Base-by-base conservation (phyloP, 2,113 vertebrate species). In the Leiothrix lutea region DNA sequence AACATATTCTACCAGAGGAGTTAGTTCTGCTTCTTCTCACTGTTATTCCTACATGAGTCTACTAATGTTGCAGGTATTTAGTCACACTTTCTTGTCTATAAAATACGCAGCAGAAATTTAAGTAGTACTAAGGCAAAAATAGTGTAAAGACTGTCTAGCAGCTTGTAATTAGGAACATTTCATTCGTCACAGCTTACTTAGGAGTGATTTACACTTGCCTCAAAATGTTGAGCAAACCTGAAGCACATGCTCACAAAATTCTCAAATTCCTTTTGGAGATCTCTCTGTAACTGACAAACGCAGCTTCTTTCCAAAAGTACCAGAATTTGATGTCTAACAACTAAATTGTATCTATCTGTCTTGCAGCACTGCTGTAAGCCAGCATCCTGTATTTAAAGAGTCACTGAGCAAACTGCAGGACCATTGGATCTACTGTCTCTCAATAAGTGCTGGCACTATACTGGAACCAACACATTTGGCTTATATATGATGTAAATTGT, bases 161-260 rank as follows among this genome's bases (percentile, higher is more conserved):
- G 79, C 90, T 97, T 95, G 90, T 93, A 97, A 97, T 89, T 93
- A 95, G 23, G 79, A 93, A 94, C 83, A 93, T 72, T 95, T 83
- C 82, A 73, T 92, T 95, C 60, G 26, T 96, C 42, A 2, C 81
- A 97, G 93, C 79, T 95, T 98, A 92, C 97, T 97, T 86, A 94
- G 44, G 79, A 96, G 84, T 91, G 91, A 85, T 96, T 97, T 95
- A 91, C 94, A 95, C 90, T 92, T 96, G 58, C 86, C 58, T 94
- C 58, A 90, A 88, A 96, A 88, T 64, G 64, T 64, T 88, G 88
- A 94, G 85, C 80, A 96, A 95, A 95, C 90, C 80, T 90, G 93
- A 87, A 88, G 75, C 44, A 78, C 72, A 86, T 1, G 1, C 88
- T 92, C 5, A 0, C 42, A 78, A 74, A 95, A 90, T 88, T 92